phyloP scores from a whole-genome alignment of 37 sponge, comb jelly and placozoan species.

The Halisarca cf. caerulea region DNA sequence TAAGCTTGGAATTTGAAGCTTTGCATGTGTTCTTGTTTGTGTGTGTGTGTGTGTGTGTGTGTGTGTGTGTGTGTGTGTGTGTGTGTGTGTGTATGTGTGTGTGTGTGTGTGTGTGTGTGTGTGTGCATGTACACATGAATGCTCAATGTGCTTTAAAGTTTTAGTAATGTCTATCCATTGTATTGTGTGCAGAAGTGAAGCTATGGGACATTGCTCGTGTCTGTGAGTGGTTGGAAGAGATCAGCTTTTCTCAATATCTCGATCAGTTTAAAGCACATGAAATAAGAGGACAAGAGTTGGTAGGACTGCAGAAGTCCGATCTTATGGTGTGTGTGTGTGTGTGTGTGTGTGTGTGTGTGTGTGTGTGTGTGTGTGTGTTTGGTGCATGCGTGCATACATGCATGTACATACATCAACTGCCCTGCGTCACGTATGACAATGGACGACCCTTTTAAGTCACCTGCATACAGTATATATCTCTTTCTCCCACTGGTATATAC shows the following conservation, averaged over 20 bases:
- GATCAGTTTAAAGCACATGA: constrained; percentile 36
- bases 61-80: not conserved
- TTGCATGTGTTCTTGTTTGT: constrained; percentile 1
- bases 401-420: too few relatives aligned
- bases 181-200: constrained; percentile 39
- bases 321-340: constrained; percentile 29
- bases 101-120: not conserved
- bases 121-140: not conserved
- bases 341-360: constrained; percentile 43
- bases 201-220: constrained; percentile 66
- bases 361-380: constrained; percentile 1
- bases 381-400: too few relatives aligned
- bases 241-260: constrained; percentile 50
- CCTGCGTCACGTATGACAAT: too few relatives aligned
- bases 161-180: too few relatives aligned
- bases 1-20: not conserved
- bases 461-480: too few relatives aligned
- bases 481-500: too few relatives aligned
- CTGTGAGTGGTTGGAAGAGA: constrained; percentile 58
- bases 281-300: constrained; percentile 8
- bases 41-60: constrained; percentile 16
- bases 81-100: not conserved
- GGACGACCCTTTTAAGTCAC: too few relatives aligned
- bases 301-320: constrained; percentile 25
- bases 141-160: not conserved